These are phyloP conservation scores for Brachymystax lenok DNA, from an alignment of 2,797 vertebrate genomes.

Conservation along the genomic window DNA sequence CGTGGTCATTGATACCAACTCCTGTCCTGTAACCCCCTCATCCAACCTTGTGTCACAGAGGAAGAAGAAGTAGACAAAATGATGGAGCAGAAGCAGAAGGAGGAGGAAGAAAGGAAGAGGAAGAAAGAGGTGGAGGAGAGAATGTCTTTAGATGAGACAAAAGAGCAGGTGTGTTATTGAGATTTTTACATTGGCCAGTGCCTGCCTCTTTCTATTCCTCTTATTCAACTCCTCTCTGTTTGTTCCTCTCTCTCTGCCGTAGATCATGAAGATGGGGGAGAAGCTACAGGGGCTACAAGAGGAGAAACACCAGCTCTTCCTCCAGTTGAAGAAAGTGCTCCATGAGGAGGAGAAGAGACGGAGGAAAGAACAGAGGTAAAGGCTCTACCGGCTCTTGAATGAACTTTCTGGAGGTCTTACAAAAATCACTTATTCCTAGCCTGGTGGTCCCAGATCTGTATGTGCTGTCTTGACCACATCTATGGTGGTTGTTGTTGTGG, in stretches of 20 bases:
- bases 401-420: neutral
- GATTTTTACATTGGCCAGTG: neutral
- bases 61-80: constrained; percentile 85
- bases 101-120: constrained; percentile 79
- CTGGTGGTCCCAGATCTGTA: neutral
- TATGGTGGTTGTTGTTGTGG: no score
- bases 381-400: neutral
- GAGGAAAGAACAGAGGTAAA: constrained; percentile 80
- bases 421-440: neutral
- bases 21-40: neutral
- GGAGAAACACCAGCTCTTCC: constrained; percentile 81
- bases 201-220: neutral
- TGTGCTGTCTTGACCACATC: no score
- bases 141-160: constrained; percentile 83
- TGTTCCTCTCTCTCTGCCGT: neutral
- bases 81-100: constrained; percentile 84
- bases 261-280: constrained; percentile 80
- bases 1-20: neutral
- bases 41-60: constrained; percentile 58
- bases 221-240: constrained; percentile 1
- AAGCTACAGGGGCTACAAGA: constrained; percentile 78
- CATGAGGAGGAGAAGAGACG: constrained; percentile 82
- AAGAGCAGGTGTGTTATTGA: constrained; percentile 72
- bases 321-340: constrained; percentile 82
- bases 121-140: constrained; percentile 84